phyloP scores from a whole-genome alignment of 2,113 vertebrate species.

The Pygoscelis antarcticus region DNA sequence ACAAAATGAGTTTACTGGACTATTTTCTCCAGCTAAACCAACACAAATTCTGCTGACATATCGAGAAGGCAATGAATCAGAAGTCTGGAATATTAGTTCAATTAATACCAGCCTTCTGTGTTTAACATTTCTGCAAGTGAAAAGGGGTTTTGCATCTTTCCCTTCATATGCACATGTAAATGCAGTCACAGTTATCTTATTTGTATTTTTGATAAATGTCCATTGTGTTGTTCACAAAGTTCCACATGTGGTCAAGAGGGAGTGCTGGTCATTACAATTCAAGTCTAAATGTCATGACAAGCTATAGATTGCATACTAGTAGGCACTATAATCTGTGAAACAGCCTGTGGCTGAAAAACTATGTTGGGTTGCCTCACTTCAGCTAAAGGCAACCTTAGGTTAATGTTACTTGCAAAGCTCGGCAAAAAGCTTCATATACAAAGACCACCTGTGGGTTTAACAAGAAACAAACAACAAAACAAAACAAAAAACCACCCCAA shows the following conservation, averaged over 20 bases:
- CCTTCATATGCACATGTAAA: background rate
- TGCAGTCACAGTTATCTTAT: rapidly evolving
- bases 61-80: background rate
- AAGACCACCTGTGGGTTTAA: background rate
- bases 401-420: background rate
- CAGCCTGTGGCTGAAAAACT: background rate
- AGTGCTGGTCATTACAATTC: background rate
- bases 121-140: background rate
- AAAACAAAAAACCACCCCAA: background rate
- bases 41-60: background rate
- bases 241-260: background rate
- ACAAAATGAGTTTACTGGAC: background rate
- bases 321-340: background rate
- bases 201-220: background rate
- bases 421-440: background rate
- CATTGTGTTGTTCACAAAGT: background rate
- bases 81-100: background rate
- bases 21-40: background rate
- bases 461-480: background rate
- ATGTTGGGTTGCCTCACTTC: background rate
- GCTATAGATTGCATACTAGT: no score
- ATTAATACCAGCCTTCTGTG: background rate
- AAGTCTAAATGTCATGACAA: background rate
- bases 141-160: background rate
- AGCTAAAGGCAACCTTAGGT: background rate